Percentiles rank a stretch among this genome's conserved stretches.
Conservation (phyloP, 1,140 invertebrate genomes). For the Psilanteris sp. region DNA sequence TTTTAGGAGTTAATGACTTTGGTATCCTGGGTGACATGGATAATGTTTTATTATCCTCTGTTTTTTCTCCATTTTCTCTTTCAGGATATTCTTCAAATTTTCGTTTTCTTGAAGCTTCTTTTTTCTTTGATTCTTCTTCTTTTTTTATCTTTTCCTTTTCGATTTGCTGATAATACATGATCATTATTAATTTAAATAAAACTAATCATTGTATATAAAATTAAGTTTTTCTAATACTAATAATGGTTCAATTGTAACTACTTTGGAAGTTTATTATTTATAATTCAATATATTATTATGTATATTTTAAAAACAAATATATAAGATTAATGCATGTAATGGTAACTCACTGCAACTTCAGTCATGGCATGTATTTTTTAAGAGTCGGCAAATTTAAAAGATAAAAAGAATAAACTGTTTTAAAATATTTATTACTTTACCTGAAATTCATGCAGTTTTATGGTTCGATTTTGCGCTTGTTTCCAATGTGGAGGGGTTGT, state of each 20-base stretch:
- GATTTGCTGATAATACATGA: slow-evolving; percentile 79
- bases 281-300: too few relatives aligned
- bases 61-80: slow-evolving; percentile 65
- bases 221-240: too few relatives aligned
- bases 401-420: not conserved
- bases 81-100: slow-evolving; percentile 77
- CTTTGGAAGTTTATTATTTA: too few relatives aligned
- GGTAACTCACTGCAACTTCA: too few relatives aligned
- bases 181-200: too few relatives aligned
- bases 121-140: slow-evolving; percentile 83
- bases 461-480: slow-evolving; percentile 89
- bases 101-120: slow-evolving; percentile 82
- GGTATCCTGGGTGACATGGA: slow-evolving; percentile 1
- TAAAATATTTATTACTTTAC: slow-evolving; percentile 70
- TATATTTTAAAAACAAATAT: too few relatives aligned
- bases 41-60: slow-evolving; percentile 29
- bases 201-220: too few relatives aligned
- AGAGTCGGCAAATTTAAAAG: too few relatives aligned
- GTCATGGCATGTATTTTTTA: too few relatives aligned
- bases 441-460: slow-evolving; percentile 90
- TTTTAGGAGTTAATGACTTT: slow-evolving; percentile 23
- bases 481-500: slow-evolving; percentile 94
- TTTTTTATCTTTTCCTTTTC: slow-evolving; percentile 83
- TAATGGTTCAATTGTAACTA: too few relatives aligned
- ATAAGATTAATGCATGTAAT: too few relatives aligned